Evolutionary conservation across 30 jellyfish, hydroid and myxozoan genomes (phyloP).

Genomic region (Nemopilema nomurai): DNA sequence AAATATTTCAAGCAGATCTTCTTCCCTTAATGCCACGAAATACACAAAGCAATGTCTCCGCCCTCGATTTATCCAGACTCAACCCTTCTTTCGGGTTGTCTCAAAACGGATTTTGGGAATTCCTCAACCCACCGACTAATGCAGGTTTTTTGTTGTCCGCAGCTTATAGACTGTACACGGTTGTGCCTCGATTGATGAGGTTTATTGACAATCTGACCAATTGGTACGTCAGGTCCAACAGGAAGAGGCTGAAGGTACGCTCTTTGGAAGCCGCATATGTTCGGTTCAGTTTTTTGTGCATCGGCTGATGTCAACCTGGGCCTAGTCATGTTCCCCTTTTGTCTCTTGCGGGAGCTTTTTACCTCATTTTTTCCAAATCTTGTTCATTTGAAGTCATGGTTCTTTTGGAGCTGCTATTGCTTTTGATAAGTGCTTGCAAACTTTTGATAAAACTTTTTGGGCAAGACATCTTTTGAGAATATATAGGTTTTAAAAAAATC

Average conservation of each 20-base stretch:
- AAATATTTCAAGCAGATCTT: not conserved
- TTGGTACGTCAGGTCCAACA: slow-evolving; percentile 96
- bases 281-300: too few relatives aligned
- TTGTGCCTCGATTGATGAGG: slow-evolving; percentile 89
- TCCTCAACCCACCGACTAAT: not conserved
- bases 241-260: slow-evolving; percentile 92
- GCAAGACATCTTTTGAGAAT: too few relatives aligned
- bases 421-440: too few relatives aligned
- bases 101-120: not conserved
- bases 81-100: not conserved
- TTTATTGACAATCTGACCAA: slow-evolving; percentile 91
- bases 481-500: too few relatives aligned
- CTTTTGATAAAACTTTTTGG: too few relatives aligned
- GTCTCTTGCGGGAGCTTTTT: not conserved
- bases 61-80: not conserved
- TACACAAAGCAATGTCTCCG: not conserved
- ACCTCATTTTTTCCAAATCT: not conserved
- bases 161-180: slow-evolving; percentile 95
- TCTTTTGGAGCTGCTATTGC: not conserved
- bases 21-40: not conserved
- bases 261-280: not conserved
- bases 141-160: slow-evolving; percentile 4
- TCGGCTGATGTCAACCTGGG: too few relatives aligned
- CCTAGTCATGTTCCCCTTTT: too few relatives aligned
- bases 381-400: not conserved